phyloP scores from a whole-genome alignment of 1,140 invertebrate species.

The honey bee (Apis mellifera) region Amel_HAv3.1 CM009940.2:6697501-6698000 shows the following conservation, averaged over 20 bases:
- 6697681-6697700: conserved; percentile 61
- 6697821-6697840: background rate
- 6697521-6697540: background rate
- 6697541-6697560: background rate
- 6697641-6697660: conserved; percentile 57
- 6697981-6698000: background rate
- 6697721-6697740: conserved; percentile 51
- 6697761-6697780: conserved; percentile 11
- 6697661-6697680: conserved; percentile 67
- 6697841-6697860: too few species aligned
- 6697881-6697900: background rate
- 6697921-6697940: background rate
- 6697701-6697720: conserved; percentile 42
- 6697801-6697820: conserved; percentile 34
- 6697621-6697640: conserved; percentile 57
- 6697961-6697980: background rate
- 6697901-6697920: background rate
- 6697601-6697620: conserved; percentile 62
- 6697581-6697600: conserved; percentile 35
- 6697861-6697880: background rate
- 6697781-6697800: background rate
- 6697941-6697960: background rate
- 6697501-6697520: background rate
- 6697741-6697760: conserved; percentile 36
- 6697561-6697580: background rate